Evolutionary conservation across 2,888 invertebrate species (phyloP).

Genomic region (Tenthredo mesomela): DNA sequence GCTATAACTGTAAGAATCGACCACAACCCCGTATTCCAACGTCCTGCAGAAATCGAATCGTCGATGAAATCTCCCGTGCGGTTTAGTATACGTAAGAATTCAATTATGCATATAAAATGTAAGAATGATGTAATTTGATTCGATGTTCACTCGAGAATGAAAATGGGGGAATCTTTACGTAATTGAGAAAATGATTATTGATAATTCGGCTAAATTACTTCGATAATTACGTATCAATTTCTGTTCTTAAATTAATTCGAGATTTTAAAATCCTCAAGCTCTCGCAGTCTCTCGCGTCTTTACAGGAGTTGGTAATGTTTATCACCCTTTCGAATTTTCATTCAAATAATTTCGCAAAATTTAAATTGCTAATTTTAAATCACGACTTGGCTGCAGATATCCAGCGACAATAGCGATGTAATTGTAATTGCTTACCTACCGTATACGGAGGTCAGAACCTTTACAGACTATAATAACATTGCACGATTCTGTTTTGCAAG

Average conservation of each 20-base stretch:
- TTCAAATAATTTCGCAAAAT: conserved; percentile 65
- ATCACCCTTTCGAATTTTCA: conserved; percentile 24
- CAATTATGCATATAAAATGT: background rate
- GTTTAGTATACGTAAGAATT: background rate
- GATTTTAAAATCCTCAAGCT: background rate
- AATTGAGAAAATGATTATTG: background rate
- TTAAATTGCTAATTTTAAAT: conserved; percentile 69
- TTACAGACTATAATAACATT: background rate
- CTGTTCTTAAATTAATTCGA: background rate
- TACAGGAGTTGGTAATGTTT: background rate
- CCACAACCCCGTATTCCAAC: background rate
- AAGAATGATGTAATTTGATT: background rate
- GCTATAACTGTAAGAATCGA: background rate
- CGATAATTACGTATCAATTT: background rate
- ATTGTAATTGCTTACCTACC: conserved; percentile 65
- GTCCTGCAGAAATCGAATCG: background rate
- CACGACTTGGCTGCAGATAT: conserved; percentile 57
- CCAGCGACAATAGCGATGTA: conserved; percentile 66
- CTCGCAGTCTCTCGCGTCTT: background rate
- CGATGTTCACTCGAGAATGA: background rate
- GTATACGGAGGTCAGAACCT: conserved; percentile 35
- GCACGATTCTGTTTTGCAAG: conserved; percentile 29
- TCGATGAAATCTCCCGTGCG: background rate
- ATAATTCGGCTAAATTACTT: background rate
- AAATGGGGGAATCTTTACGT: too few species aligned